Percentiles rank a stretch among this genome's conserved stretches.
phyloP scores from a whole-genome alignment of 2,113 vertebrate genomes.

The Callipepla squamata region DNA sequence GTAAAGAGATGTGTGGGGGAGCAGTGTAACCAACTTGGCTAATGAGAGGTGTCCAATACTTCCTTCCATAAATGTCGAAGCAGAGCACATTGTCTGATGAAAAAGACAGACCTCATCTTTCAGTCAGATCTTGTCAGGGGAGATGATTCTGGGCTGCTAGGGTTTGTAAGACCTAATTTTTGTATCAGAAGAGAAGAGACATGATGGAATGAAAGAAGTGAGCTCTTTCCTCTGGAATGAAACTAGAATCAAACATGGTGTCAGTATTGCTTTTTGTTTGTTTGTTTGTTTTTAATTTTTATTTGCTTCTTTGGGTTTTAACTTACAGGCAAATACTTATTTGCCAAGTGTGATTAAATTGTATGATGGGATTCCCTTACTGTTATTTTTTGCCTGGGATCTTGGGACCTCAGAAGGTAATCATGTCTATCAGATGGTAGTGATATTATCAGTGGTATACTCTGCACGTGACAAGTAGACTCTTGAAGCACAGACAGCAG shows the following conservation, averaged over 20 bases:
- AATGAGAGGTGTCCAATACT: background rate
- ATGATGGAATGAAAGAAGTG: background rate
- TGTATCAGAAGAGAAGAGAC: background rate
- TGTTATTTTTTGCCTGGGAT: background rate
- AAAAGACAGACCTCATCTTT: background rate
- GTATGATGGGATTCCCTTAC: background rate
- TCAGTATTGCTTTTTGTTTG: background rate
- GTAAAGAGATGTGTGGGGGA: background rate
- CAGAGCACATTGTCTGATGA: background rate
- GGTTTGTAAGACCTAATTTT: background rate
- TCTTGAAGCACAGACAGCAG: background rate
- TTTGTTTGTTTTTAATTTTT: background rate
- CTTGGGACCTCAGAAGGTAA: background rate
- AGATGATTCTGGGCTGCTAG: background rate
- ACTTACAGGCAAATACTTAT: background rate
- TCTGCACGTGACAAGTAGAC: background rate
- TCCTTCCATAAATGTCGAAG: background rate
- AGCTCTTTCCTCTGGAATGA: background rate
- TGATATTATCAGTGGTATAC: background rate
- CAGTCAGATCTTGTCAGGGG: background rate
- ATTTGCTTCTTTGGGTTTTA: background rate
- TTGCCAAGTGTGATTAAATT: background rate
- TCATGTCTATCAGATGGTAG: background rate
- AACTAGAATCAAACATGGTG: background rate
- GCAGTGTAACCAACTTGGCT: background rate